Percentiles rank a stretch among this genome's conserved stretches.
Conservation (phyloP, 2,113 vertebrate genomes). For the Numenius arquata region DNA sequence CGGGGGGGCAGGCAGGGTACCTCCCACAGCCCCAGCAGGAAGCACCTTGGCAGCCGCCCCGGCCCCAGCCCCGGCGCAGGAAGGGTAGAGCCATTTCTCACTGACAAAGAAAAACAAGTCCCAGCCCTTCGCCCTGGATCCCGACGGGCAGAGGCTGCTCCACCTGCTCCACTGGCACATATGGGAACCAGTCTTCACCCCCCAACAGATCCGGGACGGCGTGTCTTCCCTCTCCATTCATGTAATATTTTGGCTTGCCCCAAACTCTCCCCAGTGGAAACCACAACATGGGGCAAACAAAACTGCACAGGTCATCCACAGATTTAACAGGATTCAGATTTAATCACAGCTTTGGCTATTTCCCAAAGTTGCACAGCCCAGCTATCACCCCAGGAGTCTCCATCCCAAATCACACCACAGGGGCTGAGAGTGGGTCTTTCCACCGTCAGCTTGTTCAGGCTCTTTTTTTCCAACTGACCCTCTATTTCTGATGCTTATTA, state of each 20-base stretch:
- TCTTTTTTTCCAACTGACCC: background rate
- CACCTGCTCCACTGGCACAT: background rate
- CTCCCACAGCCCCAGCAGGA: conserved; percentile 39
- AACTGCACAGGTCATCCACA: background rate
- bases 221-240: background rate
- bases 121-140: background rate
- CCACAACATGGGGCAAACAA: fast-evolving
- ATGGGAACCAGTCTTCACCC: background rate
- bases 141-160: background rate
- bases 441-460: background rate
- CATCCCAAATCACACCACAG: background rate
- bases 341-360: background rate
- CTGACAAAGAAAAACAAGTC: conserved; percentile 59
- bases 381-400: background rate
- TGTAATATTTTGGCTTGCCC: fast-evolving
- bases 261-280: background rate
- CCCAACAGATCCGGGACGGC: fast-evolving
- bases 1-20: background rate
- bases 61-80: conserved; percentile 23
- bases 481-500: fast-evolving
- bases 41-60: conserved; percentile 54
- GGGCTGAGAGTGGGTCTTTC: background rate
- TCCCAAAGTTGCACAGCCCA: background rate
- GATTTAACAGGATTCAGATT: background rate
- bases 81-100: conserved; percentile 53